A percentile compares a stretch with the other conserved stretches of the same genome.
Conservation (phyloP, 2,888 invertebrate genomes). For the Yponomeuta malinellus region DNA sequence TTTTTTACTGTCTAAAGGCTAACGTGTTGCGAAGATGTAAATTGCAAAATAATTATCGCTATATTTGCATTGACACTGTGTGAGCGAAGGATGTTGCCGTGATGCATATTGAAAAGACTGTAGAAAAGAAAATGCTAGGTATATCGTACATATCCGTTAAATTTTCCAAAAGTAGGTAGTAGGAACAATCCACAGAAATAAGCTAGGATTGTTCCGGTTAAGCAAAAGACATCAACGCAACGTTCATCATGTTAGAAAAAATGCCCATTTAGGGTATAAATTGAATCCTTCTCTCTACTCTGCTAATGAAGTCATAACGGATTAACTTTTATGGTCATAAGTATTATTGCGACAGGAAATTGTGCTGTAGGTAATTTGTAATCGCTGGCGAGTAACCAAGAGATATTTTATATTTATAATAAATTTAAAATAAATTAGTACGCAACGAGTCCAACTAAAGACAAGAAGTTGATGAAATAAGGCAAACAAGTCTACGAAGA, state of each 20-base stretch:
- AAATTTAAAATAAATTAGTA: background rate
- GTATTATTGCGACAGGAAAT: background rate
- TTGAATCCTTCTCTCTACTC: too few species aligned
- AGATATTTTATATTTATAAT: background rate
- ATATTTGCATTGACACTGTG: constrained; percentile 33
- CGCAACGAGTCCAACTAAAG: background rate
- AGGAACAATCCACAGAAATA: constrained; percentile 22
- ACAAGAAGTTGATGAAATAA: background rate
- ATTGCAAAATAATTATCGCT: constrained; percentile 60
- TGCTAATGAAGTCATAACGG: background rate
- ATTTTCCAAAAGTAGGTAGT: background rate
- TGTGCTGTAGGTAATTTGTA: background rate
- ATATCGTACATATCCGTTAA: background rate
- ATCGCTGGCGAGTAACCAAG: background rate
- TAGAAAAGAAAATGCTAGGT: background rate
- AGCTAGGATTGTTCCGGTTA: constrained; percentile 42
- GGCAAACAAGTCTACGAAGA: background rate
- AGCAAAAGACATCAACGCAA: constrained; percentile 45
- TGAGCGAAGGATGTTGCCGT: background rate
- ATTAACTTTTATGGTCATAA: background rate
- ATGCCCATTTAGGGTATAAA: too few species aligned
- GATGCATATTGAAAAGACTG: background rate
- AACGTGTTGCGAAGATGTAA: constrained; percentile 50
- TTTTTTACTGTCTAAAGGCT: constrained; percentile 35
- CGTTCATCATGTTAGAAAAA: background rate